A percentile compares a stretch with the other conserved stretches of the same genome.
Evolutionary conservation across 2,113 vertebrate genomes (phyloP).

Genomic region (Corythornis vintsioides): DNA sequence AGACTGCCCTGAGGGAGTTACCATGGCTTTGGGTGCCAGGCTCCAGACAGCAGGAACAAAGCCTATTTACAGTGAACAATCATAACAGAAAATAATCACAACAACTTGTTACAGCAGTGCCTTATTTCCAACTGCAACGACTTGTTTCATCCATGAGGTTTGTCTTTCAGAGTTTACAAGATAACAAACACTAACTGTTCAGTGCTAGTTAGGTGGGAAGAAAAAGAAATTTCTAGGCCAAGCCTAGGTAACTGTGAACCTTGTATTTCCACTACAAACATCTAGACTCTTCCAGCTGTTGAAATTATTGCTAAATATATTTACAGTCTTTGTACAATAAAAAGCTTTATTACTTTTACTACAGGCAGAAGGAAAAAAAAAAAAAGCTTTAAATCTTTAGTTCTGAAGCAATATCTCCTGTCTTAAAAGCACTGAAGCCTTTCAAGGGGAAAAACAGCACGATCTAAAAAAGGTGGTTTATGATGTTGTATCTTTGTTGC

Average conservation of each 20-base stretch:
- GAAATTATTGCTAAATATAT: conserved; percentile 77
- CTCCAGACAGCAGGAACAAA: neutral
- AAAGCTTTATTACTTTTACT: conserved; percentile 77
- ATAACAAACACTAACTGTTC: conserved; percentile 10
- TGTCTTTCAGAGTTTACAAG: conserved; percentile 33
- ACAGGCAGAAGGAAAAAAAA: conserved; percentile 44
- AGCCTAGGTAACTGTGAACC: conserved; percentile 39
- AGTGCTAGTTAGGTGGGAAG: neutral
- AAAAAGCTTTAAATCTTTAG: conserved; percentile 76
- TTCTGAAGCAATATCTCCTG: conserved; percentile 72
- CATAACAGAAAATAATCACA: neutral
- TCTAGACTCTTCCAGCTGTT: conserved; percentile 66
- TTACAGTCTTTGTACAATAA: conserved; percentile 74
- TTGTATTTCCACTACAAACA: conserved; percentile 65
- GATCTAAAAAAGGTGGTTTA: conserved; percentile 66
- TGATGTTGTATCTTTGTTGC: conserved; percentile 58
- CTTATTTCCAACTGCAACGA: neutral
- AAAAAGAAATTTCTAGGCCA: conserved; percentile 49
- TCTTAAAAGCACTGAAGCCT: conserved; percentile 75
- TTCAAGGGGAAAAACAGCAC: conserved; percentile 40
- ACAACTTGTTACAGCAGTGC: neutral
- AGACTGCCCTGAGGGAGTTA: neutral
- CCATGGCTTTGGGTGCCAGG: neutral
- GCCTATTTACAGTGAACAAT: neutral
- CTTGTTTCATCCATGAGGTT: conserved; percentile 15